Percentiles rank a stretch among this genome's conserved stretches.
Evolutionary conservation across 2,888 invertebrate genomes (phyloP).

Genomic region (Hemaris fuciformis): DNA sequence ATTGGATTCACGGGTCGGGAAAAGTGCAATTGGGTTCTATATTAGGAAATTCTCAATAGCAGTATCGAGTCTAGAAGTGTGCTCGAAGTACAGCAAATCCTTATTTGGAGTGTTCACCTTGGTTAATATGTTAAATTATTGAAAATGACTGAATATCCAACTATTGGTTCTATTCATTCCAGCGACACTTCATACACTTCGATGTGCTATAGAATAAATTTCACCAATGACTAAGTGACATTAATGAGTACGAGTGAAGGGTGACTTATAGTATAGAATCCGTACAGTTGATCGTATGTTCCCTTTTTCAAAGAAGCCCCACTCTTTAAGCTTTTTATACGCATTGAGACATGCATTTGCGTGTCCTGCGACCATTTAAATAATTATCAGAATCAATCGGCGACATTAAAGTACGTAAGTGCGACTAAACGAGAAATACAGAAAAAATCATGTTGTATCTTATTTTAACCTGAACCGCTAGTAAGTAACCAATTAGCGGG

Average conservation of each 20-base stretch:
- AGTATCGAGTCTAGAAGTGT: no score
- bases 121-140: no score
- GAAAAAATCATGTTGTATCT: conserved; percentile 45
- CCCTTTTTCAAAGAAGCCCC: conserved; percentile 33
- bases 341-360: conserved; percentile 39
- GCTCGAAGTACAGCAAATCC: no score
- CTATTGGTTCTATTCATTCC: no score
- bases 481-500: conserved; percentile 67
- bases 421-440: conserved; percentile 35
- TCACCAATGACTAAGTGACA: conserved; percentile 23
- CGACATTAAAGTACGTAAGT: conserved; percentile 45
- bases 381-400: conserved; percentile 60
- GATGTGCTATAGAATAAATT: not conserved
- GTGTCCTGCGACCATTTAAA: conserved; percentile 53
- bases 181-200: no score
- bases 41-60: no score
- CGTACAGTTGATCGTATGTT: conserved; percentile 29
- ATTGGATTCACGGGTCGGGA: no score
- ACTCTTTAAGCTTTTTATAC: conserved; percentile 31
- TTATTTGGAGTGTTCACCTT: no score
- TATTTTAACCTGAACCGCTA: conserved; percentile 47
- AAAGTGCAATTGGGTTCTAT: no score
- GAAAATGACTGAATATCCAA: no score
- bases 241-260: conserved; percentile 15
- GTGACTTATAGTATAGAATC: conserved; percentile 32